Base-by-base conservation (phyloP, 2,888 invertebrate species). In the Dorcus hopei region DNA sequence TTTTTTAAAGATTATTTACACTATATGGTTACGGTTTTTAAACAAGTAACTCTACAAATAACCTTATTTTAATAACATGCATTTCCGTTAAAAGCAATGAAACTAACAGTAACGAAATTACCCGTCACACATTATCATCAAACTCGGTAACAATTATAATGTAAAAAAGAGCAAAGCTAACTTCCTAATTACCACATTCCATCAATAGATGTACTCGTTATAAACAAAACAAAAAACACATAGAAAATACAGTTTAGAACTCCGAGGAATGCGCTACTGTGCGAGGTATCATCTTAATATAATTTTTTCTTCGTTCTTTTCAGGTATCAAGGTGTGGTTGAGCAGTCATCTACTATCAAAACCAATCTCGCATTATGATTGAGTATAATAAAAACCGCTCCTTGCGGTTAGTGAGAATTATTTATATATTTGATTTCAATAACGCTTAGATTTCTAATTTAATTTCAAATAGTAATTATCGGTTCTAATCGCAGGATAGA, bases 241-340 rank as follows among this genome's bases (percentile, higher is more conserved):
- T 59, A 57, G 51, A 60, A 63, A 61, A 59, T 61, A 65, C 59
- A 56, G 59, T 56, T 59, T 58, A 62, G 58, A 64, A 66, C 64
- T 64, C 64, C 43, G 47, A 52, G 66, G 65, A 63, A 68, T 68
- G 67, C 58, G 68, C 68, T 68, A 66, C 66, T 59, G 68, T 68
- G 59, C 64, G 61, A 65, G 62, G 64, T 66, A 65, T 65, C 63
- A 63, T 66, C 61, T 67, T 65, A 68, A 65, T 65, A 68, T 63
- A 61, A 59, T 62, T 61, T 66, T 65, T 65, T 65, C 64, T 60
- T 45, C 23, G 43, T 42, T 42, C 56, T 38, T 26, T 60, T 61
- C 62, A 59, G 62, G 63, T 59, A 64, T 65, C 65, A 62, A 67
- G 68, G 68, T 64, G 66, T 64, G 67, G 64, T 60, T 63, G 56